A percentile compares a stretch with the other conserved stretches of the same genome.
These are phyloP conservation scores for Furnarius figulus DNA, from an alignment of 2,113 vertebrate genomes.

Conservation along the genomic window DNA sequence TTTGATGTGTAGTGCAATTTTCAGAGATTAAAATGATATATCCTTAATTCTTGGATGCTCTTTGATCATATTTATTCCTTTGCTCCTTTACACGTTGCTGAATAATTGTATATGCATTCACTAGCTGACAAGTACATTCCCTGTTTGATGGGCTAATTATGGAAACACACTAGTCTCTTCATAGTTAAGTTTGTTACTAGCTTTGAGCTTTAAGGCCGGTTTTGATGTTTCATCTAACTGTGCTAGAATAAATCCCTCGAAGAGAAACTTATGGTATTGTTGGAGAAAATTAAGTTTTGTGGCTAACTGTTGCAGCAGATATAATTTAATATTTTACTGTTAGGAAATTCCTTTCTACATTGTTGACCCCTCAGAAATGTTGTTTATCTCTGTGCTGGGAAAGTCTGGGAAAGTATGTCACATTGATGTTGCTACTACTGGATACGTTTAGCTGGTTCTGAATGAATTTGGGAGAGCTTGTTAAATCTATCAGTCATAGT, in stretches of 20 bases:
- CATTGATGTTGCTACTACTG: not conserved
- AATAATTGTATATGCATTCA: constrained; percentile 68
- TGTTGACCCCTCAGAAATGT: not conserved
- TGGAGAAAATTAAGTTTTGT: not conserved
- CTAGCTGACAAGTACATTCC: constrained; percentile 59
- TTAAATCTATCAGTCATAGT: not conserved
- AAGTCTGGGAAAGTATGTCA: not conserved
- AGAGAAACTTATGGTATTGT: not conserved
- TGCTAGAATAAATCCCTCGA: not conserved
- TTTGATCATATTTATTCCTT: constrained; percentile 73
- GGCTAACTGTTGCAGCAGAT: not conserved
- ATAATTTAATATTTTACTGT: not conserved
- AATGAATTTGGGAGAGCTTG: not conserved
- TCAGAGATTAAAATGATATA: constrained; percentile 73
- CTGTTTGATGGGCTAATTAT: constrained; percentile 68
- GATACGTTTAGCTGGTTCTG: not conserved
- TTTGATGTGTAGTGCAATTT: constrained; percentile 67
- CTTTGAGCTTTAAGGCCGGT: constrained; percentile 42
- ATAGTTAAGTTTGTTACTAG: constrained; percentile 41
- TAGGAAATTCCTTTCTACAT: not conserved
- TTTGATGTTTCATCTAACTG: constrained; percentile 7
- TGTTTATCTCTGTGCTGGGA: not conserved
- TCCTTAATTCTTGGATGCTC: constrained; percentile 66
- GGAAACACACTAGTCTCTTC: constrained; percentile 9
- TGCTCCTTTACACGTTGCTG: constrained; percentile 62